Evolutionary conservation across 1,140 invertebrate species (phyloP).

Genomic region (Trichogramma pretiosum): DNA sequence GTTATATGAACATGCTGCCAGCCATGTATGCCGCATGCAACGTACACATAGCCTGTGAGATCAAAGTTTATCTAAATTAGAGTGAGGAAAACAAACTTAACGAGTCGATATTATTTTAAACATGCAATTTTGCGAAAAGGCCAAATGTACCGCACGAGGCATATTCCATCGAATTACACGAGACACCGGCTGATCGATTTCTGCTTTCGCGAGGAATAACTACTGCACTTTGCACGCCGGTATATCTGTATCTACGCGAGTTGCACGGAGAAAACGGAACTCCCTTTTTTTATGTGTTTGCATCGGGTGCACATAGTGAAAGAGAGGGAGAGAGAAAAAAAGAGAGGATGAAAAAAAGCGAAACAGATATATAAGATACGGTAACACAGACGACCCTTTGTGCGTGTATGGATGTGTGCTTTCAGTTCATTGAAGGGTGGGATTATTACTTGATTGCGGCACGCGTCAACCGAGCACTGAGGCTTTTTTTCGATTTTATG

Average conservation of each 20-base stretch:
- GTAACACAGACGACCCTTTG: not conserved
- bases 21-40: too few relatives aligned
- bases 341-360: not conserved
- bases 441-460: conserved; percentile 1
- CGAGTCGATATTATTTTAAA: too few relatives aligned
- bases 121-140: too few relatives aligned
- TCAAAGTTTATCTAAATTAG: too few relatives aligned
- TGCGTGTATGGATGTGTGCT: too few relatives aligned
- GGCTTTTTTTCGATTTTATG: conserved; percentile 2
- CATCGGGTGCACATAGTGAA: not conserved
- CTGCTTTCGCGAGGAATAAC: not conserved
- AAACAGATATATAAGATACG: not conserved
- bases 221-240: too few relatives aligned
- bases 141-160: too few relatives aligned
- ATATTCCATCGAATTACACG: conserved; percentile 9
- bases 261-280: not conserved
- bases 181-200: conserved; percentile 8
- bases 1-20: too few relatives aligned
- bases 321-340: conserved; percentile 1
- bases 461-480: not conserved
- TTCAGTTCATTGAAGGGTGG: conserved; percentile 2
- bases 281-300: not conserved
- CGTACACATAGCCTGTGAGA: too few relatives aligned
- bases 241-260: too few relatives aligned
- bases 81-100: too few relatives aligned